phyloP scores from a whole-genome alignment of 2,888 invertebrate genomes.

The Calameuta idolon region DNA sequence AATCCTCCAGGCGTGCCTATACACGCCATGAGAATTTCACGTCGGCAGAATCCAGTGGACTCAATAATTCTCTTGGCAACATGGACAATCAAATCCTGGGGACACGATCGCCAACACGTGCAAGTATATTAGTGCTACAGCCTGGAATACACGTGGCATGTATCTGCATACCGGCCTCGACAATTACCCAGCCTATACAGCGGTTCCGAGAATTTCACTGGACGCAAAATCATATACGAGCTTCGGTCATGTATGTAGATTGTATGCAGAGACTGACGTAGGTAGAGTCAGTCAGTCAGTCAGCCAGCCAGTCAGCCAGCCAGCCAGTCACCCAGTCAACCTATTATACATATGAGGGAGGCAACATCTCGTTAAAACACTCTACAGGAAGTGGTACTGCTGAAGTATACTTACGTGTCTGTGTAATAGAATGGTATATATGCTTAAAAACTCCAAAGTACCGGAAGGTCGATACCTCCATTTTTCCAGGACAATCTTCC shows the following conservation, averaged over 20 bases:
- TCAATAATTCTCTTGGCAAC: conserved; percentile 58
- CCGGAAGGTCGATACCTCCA: background rate
- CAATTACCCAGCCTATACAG: conserved; percentile 53
- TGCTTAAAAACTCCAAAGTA: background rate
- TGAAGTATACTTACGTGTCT: background rate
- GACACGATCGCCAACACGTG: conserved; percentile 60
- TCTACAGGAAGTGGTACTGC: background rate
- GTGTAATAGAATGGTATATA: background rate
- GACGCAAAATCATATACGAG: conserved; percentile 36
- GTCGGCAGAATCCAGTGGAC: conserved; percentile 41
- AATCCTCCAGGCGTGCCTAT: background rate
- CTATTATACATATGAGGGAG: background rate
- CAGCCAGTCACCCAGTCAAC: background rate
- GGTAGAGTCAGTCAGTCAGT: background rate
- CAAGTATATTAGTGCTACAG: conserved; percentile 53
- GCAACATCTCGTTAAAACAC: background rate
- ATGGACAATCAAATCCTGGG: conserved; percentile 59
- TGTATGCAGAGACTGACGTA: background rate
- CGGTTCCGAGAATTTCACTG: conserved; percentile 39
- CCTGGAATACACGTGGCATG: conserved; percentile 51
- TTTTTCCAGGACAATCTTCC: background rate
- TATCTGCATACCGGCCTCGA: conserved; percentile 57
- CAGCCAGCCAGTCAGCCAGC: no score
- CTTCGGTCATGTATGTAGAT: background rate
- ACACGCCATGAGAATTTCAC: background rate